These are phyloP conservation scores for Penaeus monodon DNA, from an alignment of 2,888 invertebrate genomes.

Conservation along the genomic window DNA sequence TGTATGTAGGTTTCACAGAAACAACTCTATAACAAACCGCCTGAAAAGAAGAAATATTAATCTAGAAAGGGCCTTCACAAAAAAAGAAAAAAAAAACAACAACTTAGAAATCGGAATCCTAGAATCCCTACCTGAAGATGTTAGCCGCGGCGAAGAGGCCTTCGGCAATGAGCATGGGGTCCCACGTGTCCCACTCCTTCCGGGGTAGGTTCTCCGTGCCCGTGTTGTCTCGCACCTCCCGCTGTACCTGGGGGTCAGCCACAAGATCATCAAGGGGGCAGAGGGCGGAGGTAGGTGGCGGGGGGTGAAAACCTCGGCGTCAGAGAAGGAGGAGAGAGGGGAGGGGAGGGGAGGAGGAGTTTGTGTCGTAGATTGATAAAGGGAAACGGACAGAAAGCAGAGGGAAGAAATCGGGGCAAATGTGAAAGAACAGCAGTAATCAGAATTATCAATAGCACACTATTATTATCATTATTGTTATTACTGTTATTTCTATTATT, in stretches of 20 bases:
- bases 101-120: too few relatives aligned
- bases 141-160: constrained; percentile 98
- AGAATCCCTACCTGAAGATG: constrained; percentile 80
- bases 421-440: too few relatives aligned
- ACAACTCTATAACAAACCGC: not conserved
- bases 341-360: not conserved
- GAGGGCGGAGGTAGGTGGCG: not conserved
- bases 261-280: not conserved
- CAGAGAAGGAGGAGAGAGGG: not conserved
- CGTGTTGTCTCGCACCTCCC: constrained; percentile 74
- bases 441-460: too few relatives aligned
- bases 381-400: too few relatives aligned
- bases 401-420: too few relatives aligned
- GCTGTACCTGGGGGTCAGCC: constrained; percentile 76
- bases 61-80: not conserved
- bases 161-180: constrained; percentile 96
- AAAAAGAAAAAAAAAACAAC: not conserved
- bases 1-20: too few relatives aligned
- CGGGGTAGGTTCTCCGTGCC: constrained; percentile 78
- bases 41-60: not conserved
- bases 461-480: too few relatives aligned
- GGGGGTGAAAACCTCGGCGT: not conserved
- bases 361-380: not conserved
- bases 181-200: constrained; percentile 97
- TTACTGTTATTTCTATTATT: too few relatives aligned